phyloP scores from a whole-genome alignment of 2,888 invertebrate species.

The Drosophila kuntzei region DNA sequence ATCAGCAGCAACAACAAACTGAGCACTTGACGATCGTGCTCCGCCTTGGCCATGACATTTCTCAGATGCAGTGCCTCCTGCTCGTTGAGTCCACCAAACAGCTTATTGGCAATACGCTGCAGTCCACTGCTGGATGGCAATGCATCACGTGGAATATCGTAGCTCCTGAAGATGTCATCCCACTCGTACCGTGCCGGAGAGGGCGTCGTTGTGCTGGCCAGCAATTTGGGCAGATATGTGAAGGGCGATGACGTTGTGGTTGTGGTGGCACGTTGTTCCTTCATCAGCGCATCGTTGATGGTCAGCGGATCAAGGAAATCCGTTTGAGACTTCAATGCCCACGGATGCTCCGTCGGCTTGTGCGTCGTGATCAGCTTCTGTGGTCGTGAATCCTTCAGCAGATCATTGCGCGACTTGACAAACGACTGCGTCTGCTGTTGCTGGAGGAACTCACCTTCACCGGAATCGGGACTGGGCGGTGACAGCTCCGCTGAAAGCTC shows the following conservation, averaged over 20 bases:
- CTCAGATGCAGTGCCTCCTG: constrained; percentile 91
- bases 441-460: constrained; percentile 88
- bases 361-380: constrained; percentile 62
- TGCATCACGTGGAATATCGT: constrained; percentile 86
- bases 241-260: constrained; percentile 83
- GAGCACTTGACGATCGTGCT: constrained; percentile 90
- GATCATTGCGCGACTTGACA: constrained; percentile 87
- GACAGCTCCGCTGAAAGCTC: constrained; percentile 84
- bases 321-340: constrained; percentile 87
- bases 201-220: constrained; percentile 35
- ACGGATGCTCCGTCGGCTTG: constrained; percentile 85
- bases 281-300: constrained; percentile 89
- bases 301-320: constrained; percentile 90
- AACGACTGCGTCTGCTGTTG: constrained; percentile 90
- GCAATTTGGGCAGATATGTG: constrained; percentile 73
- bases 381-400: constrained; percentile 55
- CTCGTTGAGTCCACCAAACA: constrained; percentile 91
- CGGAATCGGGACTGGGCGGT: constrained; percentile 85
- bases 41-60: constrained; percentile 93
- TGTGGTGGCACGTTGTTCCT: constrained; percentile 75
- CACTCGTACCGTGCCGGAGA: constrained; percentile 81
- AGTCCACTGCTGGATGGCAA: constrained; percentile 89
- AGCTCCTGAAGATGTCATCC: constrained; percentile 85
- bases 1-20: constrained; percentile 91
- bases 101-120: constrained; percentile 90